Evolutionary conservation across 2,113 vertebrate genomes (phyloP).

Genomic region (Tapirus terrestris): DNA sequence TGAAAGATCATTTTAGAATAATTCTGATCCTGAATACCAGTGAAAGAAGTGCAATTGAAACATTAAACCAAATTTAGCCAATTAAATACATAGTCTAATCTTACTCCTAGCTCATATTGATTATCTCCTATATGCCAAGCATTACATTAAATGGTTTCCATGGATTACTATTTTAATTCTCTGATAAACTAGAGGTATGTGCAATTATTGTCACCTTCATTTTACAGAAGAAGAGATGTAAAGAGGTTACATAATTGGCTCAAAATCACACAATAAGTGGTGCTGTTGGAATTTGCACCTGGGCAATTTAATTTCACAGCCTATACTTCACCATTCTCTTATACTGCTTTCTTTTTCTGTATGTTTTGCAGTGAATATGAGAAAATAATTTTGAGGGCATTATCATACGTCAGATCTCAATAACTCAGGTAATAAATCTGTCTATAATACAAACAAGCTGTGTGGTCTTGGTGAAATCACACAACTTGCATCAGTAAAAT

Average conservation of each 20-base stretch:
- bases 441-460: neutral
- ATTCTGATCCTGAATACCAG: conserved; percentile 10
- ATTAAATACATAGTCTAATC: neutral
- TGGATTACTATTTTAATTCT: neutral
- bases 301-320: conserved; percentile 10
- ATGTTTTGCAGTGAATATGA: neutral
- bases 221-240: conserved; percentile 1
- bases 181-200: neutral
- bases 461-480: neutral
- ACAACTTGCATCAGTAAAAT: neutral
- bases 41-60: neutral
- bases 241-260: neutral
- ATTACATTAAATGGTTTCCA: neutral
- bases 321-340: neutral
- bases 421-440: neutral
- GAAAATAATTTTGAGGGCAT: conserved; percentile 11
- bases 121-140: neutral
- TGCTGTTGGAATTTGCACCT: neutral
- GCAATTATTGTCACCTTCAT: neutral
- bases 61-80: neutral
- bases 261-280: neutral
- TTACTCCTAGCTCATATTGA: conserved; percentile 24
- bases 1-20: conserved; percentile 30
- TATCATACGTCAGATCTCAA: neutral
- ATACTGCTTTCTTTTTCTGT: conserved; percentile 1